These are phyloP conservation scores for Tamandua tetradactyla DNA, from an alignment of 2,797 vertebrate species.

Conservation along the genomic window DNA sequence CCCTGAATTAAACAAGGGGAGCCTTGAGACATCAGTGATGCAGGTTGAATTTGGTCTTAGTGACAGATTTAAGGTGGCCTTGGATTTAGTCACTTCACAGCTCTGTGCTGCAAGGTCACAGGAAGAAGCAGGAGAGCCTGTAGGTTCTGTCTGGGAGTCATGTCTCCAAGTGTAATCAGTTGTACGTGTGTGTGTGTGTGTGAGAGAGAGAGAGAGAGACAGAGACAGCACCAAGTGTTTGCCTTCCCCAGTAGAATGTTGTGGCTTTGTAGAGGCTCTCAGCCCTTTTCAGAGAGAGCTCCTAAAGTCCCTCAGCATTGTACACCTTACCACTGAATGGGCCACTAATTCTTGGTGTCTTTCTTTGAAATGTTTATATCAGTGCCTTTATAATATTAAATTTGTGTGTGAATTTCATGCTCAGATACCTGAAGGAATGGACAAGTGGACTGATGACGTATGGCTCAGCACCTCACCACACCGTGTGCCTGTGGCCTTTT, in stretches of 20 bases:
- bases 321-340: neutral
- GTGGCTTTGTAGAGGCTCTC: too few species aligned
- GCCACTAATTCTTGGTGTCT: neutral
- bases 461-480: neutral
- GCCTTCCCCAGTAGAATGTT: neutral
- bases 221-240: too few species aligned
- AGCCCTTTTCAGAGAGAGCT: neutral
- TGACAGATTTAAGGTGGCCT: neutral
- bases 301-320: neutral
- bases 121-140: fast-evolving
- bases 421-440: neutral
- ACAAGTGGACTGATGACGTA: neutral
- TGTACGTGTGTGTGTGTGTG: neutral
- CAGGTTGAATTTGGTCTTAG: neutral
- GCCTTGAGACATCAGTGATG: fast-evolving
- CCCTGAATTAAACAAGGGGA: neutral
- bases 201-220: neutral
- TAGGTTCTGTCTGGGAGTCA: neutral
- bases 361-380: constrained; percentile 7
- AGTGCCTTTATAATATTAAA: neutral
- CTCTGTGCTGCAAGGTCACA: fast-evolving
- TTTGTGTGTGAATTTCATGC: neutral
- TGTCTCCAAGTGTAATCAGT: neutral
- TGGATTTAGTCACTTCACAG: neutral
- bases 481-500: neutral